phyloP scores from a whole-genome alignment of 2,888 invertebrate species.

The Baronia brevicornis region DNA sequence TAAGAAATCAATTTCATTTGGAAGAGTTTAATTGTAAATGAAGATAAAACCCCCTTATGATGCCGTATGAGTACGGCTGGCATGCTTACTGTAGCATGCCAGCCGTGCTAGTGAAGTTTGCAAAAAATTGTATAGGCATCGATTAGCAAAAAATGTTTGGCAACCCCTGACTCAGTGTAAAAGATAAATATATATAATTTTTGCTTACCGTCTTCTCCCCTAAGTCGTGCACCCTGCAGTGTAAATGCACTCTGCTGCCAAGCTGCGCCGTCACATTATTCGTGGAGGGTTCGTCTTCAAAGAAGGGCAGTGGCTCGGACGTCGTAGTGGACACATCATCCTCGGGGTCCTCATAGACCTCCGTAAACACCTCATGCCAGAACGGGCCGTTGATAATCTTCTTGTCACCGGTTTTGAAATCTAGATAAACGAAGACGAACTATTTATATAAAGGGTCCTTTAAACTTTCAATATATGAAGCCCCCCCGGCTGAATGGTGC shows the following conservation, averaged over 20 bases:
- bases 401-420: slow-evolving; percentile 65
- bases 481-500: too few species aligned
- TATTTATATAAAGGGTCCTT: background rate
- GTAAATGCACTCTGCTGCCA: slow-evolving; percentile 78
- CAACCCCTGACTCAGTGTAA: too few species aligned
- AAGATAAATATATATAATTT: background rate
- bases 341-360: slow-evolving; percentile 53
- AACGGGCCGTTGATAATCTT: slow-evolving; percentile 57
- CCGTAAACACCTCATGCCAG: slow-evolving; percentile 67
- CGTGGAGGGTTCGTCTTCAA: slow-evolving; percentile 78
- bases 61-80: too few species aligned
- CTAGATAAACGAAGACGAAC: slow-evolving; percentile 31
- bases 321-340: slow-evolving; percentile 74
- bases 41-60: too few species aligned
- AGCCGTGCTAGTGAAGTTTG: too few species aligned
- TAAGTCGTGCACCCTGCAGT: slow-evolving; percentile 81
- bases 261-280: slow-evolving; percentile 82
- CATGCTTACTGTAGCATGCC: too few species aligned
- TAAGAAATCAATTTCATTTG: too few species aligned
- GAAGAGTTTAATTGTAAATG: too few species aligned
- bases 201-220: slow-evolving; percentile 80
- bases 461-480: slow-evolving; percentile 2
- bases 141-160: too few species aligned
- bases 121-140: too few species aligned
- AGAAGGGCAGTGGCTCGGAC: slow-evolving; percentile 82